phyloP scores from a whole-genome alignment of 2,113 vertebrate genomes.

The Sitta europaea region DNA sequence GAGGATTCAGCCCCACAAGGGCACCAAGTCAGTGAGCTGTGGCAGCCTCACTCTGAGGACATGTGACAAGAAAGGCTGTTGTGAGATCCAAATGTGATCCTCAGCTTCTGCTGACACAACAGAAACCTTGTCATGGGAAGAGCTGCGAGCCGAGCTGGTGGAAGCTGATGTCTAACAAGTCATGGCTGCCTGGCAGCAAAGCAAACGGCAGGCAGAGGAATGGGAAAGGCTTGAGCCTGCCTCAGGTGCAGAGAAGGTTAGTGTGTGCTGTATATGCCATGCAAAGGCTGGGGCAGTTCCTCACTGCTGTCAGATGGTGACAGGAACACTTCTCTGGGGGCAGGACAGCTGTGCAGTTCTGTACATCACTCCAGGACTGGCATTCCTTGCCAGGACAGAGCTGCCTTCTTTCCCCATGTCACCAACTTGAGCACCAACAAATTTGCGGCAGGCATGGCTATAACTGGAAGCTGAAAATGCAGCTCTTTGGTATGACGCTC shows the following conservation, averaged over 20 bases:
- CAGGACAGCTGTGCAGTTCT: not conserved
- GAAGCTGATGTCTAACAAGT: not conserved
- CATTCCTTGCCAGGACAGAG: not conserved
- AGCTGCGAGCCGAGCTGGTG: not conserved
- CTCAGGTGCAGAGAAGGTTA: not conserved
- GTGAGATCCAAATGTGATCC: accelerated
- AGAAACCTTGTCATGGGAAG: not conserved
- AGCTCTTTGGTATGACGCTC: constrained; percentile 48
- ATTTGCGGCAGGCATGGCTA: not conserved
- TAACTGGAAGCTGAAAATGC: not conserved
- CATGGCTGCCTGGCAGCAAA: not conserved
- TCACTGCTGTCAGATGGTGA: not conserved
- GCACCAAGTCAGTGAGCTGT: accelerated
- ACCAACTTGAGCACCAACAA: not conserved
- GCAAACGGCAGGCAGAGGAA: not conserved
- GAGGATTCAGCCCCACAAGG: constrained; percentile 2
- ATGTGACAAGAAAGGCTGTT: accelerated
- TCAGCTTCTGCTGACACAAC: not conserved
- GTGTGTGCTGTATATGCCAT: not conserved
- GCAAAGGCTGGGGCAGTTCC: not conserved
- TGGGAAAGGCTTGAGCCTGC: constrained; percentile 14
- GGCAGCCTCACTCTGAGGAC: not conserved
- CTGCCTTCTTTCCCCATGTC: not conserved
- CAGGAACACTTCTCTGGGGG: not conserved
- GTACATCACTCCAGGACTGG: not conserved